These are phyloP conservation scores for Tridacna gigas DNA, from an alignment of 2,888 invertebrate genomes.

Conservation along the genomic window DNA sequence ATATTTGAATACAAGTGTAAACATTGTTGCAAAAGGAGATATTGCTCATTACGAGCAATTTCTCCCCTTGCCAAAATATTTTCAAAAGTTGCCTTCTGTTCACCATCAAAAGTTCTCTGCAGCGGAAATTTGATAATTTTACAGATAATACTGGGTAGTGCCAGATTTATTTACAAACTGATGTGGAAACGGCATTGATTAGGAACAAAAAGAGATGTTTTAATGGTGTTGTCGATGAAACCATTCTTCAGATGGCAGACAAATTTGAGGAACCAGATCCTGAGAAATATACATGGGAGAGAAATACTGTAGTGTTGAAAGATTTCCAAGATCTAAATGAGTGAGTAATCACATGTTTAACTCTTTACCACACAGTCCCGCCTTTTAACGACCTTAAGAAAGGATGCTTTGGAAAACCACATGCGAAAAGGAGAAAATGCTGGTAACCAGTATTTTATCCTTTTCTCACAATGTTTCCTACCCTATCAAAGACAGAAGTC, in stretches of 20 bases:
- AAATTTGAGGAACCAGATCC: conserved; percentile 83
- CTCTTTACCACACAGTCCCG: neutral
- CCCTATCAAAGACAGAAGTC: no score
- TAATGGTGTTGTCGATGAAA: conserved; percentile 73
- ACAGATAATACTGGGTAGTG: conserved; percentile 84
- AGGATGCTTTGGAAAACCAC: no score
- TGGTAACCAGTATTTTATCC: no score
- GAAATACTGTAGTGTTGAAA: conserved; percentile 36
- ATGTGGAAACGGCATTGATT: conserved; percentile 75
- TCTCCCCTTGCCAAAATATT: no score
- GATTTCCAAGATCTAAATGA: conserved; percentile 1
- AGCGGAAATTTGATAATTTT: conserved; percentile 31
- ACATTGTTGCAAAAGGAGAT: no score
- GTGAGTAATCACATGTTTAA: neutral
- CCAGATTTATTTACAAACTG: conserved; percentile 82
- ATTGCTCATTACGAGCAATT: no score
- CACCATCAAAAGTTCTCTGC: no score
- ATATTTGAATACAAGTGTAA: no score
- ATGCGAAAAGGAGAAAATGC: no score
- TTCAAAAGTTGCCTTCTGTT: no score
- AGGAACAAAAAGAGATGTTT: conserved; percentile 75
- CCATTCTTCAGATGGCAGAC: conserved; percentile 83
- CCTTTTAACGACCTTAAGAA: no score
- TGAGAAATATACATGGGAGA: conserved; percentile 83
- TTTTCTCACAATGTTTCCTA: no score